Base-by-base conservation (phyloP, 2,888 invertebrate species). In the Orchesella flavescens region DNA sequence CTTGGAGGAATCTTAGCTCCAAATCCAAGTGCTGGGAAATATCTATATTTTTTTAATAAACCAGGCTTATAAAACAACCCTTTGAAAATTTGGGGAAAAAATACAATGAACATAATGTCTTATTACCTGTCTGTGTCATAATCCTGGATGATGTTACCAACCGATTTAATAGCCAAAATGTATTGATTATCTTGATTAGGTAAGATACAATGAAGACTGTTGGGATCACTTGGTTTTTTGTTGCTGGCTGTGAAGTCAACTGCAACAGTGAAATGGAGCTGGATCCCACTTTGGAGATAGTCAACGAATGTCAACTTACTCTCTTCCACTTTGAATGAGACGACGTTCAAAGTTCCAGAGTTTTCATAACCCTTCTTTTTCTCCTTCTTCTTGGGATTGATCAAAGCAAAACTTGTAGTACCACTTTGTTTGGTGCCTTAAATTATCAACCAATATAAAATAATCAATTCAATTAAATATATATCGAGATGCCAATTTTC, bases 291-390 rank as follows among this genome's bases (percentile, higher is more conserved):
- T 82, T 90, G 89, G 59, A 92, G 90, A 88, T 90, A 92, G 87
- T 92, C 92, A 65, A 92, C 88, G 88, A 92, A 92, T 5, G 89
- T 83, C 21, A 87, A 87, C 68, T 89, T 88, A 17, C 74, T 72
- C 69, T 87, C 88, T 49, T 88, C 87, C 12, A 87, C 71, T n/a
- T 86, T 79, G 9, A 88, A 59, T 69, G 84, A 87, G 55, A 87
- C 87, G 3, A 89, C 34, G 86, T 92, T 91, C 55, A 92, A 87
- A 81, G 91, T 91, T 24, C 92, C 92, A 43, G 92, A 92, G 87
- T 91, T 90, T 84, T 90, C 91, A 88, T 92, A 92, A 55, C 89
- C 89, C 84, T 90, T 90, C 88, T 92, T 92, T 88, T 92, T 92
- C 0, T 89, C 90, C 86, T 90, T 89, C 85, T 91, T 92, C 87